phyloP scores from a whole-genome alignment of 2,113 vertebrate genomes.

The Chauna torquata region DNA sequence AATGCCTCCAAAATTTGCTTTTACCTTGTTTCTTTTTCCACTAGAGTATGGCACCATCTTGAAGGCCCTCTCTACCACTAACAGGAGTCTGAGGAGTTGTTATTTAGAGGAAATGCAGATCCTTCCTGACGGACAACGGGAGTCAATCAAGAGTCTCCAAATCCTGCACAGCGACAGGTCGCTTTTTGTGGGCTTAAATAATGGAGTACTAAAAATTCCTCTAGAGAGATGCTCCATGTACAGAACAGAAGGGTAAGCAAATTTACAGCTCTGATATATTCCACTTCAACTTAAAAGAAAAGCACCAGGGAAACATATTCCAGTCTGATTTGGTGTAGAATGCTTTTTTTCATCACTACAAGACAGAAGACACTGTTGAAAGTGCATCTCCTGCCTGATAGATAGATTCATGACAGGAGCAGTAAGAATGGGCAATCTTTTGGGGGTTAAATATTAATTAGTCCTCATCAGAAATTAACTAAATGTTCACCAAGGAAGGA shows the following conservation, averaged over 20 bases:
- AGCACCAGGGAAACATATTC: conserved; percentile 1
- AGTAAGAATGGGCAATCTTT: neutral
- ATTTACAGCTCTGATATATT: conserved; percentile 42
- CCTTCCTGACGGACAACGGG: conserved; percentile 80
- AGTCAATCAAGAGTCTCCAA: conserved; percentile 92
- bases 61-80: conserved; percentile 91
- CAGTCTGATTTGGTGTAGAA: neutral
- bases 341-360: neutral
- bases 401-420: neutral
- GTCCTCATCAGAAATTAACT: neutral
- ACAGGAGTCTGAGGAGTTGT: conserved; percentile 91
- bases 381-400: neutral
- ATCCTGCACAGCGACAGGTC: conserved; percentile 94
- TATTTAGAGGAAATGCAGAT: conserved; percentile 98
- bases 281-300: conserved; percentile 17
- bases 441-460: neutral
- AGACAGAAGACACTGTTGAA: neutral
- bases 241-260: conserved; percentile 86
- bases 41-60: conserved; percentile 95
- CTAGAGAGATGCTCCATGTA: conserved; percentile 92
- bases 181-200: conserved; percentile 91
- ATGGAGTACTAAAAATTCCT: conserved; percentile 90
- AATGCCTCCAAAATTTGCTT: conserved; percentile 23
- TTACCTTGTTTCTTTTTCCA: conserved; percentile 30
- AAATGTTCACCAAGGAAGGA: neutral